These are phyloP conservation scores for Drosophila testacea DNA, from an alignment of 2,888 invertebrate genomes.

Conservation along the genomic window DNA sequence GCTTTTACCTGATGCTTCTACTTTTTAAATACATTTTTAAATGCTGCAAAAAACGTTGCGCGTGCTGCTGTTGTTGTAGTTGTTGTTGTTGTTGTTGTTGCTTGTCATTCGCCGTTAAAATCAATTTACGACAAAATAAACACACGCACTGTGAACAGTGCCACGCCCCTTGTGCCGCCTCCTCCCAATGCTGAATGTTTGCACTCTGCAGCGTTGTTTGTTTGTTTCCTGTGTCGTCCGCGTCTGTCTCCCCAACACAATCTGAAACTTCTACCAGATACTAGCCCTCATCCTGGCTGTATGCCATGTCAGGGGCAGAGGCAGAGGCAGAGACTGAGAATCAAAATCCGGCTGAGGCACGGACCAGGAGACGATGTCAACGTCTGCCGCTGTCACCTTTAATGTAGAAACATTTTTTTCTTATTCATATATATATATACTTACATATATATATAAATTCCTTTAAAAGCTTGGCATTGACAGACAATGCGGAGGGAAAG, in stretches of 20 bases:
- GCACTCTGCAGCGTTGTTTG: constrained; percentile 72
- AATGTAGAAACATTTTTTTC: constrained; percentile 70
- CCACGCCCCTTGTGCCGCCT: constrained; percentile 25
- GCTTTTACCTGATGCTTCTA: constrained; percentile 30
- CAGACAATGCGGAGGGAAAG: constrained; percentile 51
- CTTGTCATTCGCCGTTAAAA: constrained; percentile 79
- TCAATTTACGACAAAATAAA: constrained; percentile 80
- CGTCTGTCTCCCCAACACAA: not conserved
- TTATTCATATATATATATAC: too few species aligned
- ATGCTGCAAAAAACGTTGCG: constrained; percentile 57
- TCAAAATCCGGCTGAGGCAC: constrained; percentile 1
- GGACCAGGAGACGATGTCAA: constrained; percentile 47
- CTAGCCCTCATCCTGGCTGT: not conserved
- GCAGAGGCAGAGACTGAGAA: constrained; percentile 5
- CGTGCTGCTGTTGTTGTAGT: constrained; percentile 46
- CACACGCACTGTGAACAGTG: constrained; percentile 60
- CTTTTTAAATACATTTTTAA: constrained; percentile 75
- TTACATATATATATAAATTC: not conserved
- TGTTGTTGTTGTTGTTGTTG: constrained; percentile 53
- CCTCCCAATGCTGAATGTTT: constrained; percentile 53
- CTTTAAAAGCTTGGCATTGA: constrained; percentile 33
- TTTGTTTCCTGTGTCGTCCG: constrained; percentile 66
- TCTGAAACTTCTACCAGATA: constrained; percentile 1
- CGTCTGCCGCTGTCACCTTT: constrained; percentile 75
- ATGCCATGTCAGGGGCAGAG: constrained; percentile 1